Conservation (phyloP, 1,140 invertebrate species). For the Meloidogyne floridensis region DNA sequence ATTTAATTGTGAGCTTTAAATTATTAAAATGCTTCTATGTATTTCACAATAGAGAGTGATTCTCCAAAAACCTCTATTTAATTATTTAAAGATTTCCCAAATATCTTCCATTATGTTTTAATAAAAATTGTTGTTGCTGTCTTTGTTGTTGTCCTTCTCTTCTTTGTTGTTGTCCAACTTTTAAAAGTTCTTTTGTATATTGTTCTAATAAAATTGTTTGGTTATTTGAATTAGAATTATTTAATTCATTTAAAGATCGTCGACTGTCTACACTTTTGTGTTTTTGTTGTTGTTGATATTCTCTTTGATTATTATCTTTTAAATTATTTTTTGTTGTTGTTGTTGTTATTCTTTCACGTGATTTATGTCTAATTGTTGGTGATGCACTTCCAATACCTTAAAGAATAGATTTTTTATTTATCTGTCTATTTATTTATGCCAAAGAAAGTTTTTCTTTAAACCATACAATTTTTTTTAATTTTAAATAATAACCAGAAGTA, state of each 20-base stretch:
- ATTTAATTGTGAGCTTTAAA: background rate
- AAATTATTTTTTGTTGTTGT: background rate
- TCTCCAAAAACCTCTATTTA: background rate
- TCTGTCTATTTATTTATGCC: no score
- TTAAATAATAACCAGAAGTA: constrained; percentile 15
- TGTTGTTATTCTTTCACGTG: constrained; percentile 3
- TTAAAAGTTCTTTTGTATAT: background rate
- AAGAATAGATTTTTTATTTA: background rate
- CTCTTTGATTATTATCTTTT: constrained; percentile 3
- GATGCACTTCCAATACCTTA: constrained; percentile 34
- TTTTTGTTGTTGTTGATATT: background rate
- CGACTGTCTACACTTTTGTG: background rate
- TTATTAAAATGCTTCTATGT: background rate
- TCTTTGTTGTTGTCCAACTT: background rate
- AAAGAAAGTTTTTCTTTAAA: no score
- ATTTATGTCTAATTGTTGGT: constrained; percentile 27
- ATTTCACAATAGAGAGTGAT: background rate
- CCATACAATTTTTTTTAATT: no score
- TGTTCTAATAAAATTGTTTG: background rate
- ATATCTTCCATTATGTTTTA: constrained; percentile 31
- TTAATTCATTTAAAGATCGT: background rate
- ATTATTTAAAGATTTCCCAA: constrained; percentile 19
- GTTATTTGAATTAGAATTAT: background rate
- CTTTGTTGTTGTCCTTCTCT: constrained; percentile 1
- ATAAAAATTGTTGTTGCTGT: constrained; percentile 21